Percentiles rank a stretch among this genome's conserved stretches.
Conservation (phyloP, 2,797 vertebrate species). For the Rhinella marina region DNA sequence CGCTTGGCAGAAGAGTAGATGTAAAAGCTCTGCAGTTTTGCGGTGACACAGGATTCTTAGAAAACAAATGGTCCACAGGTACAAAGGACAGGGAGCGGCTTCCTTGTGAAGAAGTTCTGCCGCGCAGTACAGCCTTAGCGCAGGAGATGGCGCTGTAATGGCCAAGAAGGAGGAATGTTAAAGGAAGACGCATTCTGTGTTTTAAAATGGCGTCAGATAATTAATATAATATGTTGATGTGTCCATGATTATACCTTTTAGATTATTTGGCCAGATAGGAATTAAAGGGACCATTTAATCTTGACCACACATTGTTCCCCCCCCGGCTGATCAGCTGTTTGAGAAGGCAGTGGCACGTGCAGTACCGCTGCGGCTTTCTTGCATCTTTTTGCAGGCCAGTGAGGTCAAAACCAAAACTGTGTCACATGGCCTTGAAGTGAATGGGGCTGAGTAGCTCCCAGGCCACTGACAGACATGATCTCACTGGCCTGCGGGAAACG, state of each 20-base stretch:
- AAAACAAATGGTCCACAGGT: not conserved
- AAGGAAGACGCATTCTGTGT: not conserved
- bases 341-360: too few relatives aligned
- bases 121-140: not conserved
- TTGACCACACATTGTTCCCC: too few relatives aligned
- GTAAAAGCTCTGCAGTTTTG: slow-evolving; percentile 5
- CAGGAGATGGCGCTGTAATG: not conserved
- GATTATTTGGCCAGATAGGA: not conserved
- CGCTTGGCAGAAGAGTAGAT: slow-evolving; percentile 8
- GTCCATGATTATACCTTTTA: not conserved
- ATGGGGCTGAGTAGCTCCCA: too few relatives aligned
- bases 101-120: not conserved
- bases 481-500: too few relatives aligned
- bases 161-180: not conserved
- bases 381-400: too few relatives aligned
- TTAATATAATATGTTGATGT: not conserved
- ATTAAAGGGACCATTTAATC: too few relatives aligned
- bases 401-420: too few relatives aligned
- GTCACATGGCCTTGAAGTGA: too few relatives aligned
- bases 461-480: too few relatives aligned
- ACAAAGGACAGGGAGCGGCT: not conserved
- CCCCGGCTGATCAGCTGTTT: too few relatives aligned
- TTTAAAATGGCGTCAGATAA: not conserved
- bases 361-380: too few relatives aligned
- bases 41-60: slow-evolving; percentile 13